These are phyloP conservation scores for Corydoras maculifer DNA, from an alignment of 2,113 vertebrate genomes.

Conservation along the genomic window DNA sequence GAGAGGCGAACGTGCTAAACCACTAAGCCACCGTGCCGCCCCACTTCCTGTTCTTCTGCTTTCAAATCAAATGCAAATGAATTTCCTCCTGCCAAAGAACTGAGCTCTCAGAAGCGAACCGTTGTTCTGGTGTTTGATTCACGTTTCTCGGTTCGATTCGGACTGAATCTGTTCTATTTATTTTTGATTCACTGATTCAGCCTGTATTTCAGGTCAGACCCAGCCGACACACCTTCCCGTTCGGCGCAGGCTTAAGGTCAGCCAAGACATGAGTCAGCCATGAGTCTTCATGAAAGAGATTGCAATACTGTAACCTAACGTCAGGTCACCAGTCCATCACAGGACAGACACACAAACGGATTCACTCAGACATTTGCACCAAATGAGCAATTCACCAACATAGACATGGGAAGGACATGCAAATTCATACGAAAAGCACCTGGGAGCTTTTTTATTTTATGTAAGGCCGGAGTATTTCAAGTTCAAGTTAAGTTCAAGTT, in stretches of 20 bases:
- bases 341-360: too few species aligned
- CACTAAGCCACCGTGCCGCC: too few species aligned
- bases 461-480: too few species aligned
- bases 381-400: too few species aligned
- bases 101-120: neutral
- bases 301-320: neutral
- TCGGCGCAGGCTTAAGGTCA: neutral
- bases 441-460: too few species aligned
- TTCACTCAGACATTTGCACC: too few species aligned
- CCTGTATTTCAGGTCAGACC: slow-evolving; percentile 14
- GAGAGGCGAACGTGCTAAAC: too few species aligned
- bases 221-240: slow-evolving; percentile 20
- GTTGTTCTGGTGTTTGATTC: neutral
- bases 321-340: too few species aligned
- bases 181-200: neutral
- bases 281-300: neutral
- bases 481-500: too few species aligned
- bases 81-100: slow-evolving; percentile 1
- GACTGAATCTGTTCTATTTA: neutral
- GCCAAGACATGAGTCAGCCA: neutral
- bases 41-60: neutral
- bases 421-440: too few species aligned
- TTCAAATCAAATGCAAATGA: slow-evolving; percentile 1
- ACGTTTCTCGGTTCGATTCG: neutral
- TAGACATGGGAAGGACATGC: too few species aligned